Percentiles rank a stretch among this genome's conserved stretches.
Evolutionary conservation across 2,888 invertebrate genomes (phyloP).

Genomic region (Myathropa florea): DNA sequence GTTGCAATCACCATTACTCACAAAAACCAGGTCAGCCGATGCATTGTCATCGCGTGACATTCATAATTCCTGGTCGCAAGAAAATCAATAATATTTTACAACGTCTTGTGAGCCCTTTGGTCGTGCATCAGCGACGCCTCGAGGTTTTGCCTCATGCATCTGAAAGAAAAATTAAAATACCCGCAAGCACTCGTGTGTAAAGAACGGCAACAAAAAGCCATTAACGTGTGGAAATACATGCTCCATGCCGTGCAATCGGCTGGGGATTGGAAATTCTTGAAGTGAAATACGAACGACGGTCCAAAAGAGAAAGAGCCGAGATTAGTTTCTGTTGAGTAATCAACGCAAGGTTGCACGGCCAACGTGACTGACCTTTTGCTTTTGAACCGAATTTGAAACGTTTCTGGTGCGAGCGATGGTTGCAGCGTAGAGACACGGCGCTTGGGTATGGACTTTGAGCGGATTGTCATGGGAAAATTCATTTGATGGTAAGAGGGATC

Average conservation of each 20-base stretch:
- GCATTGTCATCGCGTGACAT: conserved; percentile 13
- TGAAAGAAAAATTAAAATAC: background rate
- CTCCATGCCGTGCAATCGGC: background rate
- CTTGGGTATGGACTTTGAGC: background rate
- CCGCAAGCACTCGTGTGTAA: background rate
- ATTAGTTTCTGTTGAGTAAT: background rate
- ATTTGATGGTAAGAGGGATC: no score
- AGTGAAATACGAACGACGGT: background rate
- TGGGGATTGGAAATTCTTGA: background rate
- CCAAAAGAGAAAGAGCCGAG: background rate
- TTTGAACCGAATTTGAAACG: background rate
- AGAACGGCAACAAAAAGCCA: background rate
- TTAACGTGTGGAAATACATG: background rate
- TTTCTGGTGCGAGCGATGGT: background rate
- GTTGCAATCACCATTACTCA: background rate
- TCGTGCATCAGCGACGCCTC: no score
- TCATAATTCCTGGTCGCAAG: conserved; percentile 2
- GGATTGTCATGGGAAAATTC: background rate
- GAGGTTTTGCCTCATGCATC: background rate
- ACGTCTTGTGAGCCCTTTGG: background rate
- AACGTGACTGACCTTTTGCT: background rate
- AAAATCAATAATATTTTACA: conserved; percentile 35
- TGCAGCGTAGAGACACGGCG: background rate
- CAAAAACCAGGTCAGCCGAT: background rate
- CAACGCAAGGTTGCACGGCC: background rate